Base-by-base conservation (phyloP, 2,797 vertebrate species). In the Arnoldichthys spilopterus region DNA sequence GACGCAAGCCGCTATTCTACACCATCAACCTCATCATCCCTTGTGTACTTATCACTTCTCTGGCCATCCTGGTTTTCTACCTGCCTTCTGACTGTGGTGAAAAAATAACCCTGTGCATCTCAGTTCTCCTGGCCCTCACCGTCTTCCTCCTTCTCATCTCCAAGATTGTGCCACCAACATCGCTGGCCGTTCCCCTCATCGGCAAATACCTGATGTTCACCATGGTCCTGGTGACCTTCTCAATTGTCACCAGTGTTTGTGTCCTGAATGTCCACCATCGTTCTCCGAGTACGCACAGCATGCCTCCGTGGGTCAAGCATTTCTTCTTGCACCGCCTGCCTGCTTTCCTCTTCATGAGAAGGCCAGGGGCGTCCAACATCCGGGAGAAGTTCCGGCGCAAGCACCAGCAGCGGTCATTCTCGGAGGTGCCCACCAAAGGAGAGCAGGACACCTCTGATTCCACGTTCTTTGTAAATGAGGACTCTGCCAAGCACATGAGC, bases 201-300 rank as follows among this genome's bases (percentile, higher is more conserved):
- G 86, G 94, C 75, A 95, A 95, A 85, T 95, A 95, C 84, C 88
- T 95, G 61, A 94, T 95, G 93, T 95, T 95, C 83, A 72, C 93
- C 68, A 95, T 95, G 94, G 93, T 95, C 72, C 90, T 95, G 78
- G 94, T 95, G 83, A 95, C 94, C 76, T 94, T 95, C 86, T 95
- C 94, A 77, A 95, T 95, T 4, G 93, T 95, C 83, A 95, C 93
- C 76, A 95, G 93, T 0, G 94, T 95, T 71, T 95, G 93, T 0
- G 94, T 95, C 58, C 91, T 95, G 61, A 95, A 95, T 0, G 88
- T 95, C 40, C 94, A 95, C 88, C 94, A 95, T 62, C 93, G 94
- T 1, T 94, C 93, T 0, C 88, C 86, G 9, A 94, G 91, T 70
- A 95, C 94, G 0, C 94, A 95, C 89, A 93, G 89, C 77, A 95